Evolutionary conservation across 2,797 vertebrate genomes (phyloP), one percentile per base, ranked within the genome.

Genomic region (Poecilia gillii): DNA sequence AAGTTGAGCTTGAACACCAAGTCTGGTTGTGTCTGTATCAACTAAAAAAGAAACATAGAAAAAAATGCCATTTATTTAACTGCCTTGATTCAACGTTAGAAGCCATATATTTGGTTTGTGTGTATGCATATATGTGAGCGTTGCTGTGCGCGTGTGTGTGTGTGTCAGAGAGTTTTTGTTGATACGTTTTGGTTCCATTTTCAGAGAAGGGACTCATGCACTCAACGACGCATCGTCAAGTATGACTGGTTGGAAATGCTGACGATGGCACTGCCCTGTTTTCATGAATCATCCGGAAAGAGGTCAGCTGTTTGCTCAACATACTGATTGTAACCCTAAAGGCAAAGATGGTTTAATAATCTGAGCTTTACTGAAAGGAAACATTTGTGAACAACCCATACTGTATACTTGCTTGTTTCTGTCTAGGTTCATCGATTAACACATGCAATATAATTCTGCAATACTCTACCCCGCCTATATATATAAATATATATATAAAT

Each of bases 81-180:
- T 96, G 96, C 96, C 96, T 96, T 96, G 95, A 96, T 96, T 96
- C 94, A 90, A 91, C 93, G 89, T 96, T 96, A 96, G 96, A 96
- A 96, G 96, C 96, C 96, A 96, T 96, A 96, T 95, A 94, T 92
- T 93, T 95, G 92, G 93, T 96, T 95, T 87, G 91, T 92, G 92
- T 88, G 94, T 94, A 86, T 92, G 91, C 91, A 87, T 92, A 89
- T 89, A 86, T 89, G 86, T 94, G 91, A 79, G 88, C 84, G 91
- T 93, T 84, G 81, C 91, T 89, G 82, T 92, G 88, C 93, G 86
- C 93, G 90, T 78, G 88, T 83, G 91, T 93, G 83, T 80, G 86
- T 78, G 88, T 83, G n/a, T 16, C 13, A 46, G 43, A 46, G 68
- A 46, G 68, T 46, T 72, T 91, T 91, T 90, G 85, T 92, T 66